A percentile compares a stretch with the other conserved stretches of the same genome.
phyloP scores from a whole-genome alignment of 2,113 vertebrate species.

The Synodontis membranacea region DNA sequence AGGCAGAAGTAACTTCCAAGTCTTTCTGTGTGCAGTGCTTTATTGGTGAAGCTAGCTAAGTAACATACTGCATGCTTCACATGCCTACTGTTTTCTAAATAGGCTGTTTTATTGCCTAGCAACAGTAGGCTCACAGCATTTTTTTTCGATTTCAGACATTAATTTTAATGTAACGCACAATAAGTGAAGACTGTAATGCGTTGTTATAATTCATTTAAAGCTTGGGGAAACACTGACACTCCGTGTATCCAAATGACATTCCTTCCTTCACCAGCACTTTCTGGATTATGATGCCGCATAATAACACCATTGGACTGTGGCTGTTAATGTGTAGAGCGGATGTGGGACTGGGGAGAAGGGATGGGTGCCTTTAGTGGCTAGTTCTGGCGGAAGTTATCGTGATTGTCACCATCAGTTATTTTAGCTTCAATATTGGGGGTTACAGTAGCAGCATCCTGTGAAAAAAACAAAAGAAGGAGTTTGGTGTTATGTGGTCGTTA shows the following conservation, averaged over 20 bases:
- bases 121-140: not conserved
- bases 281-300: not conserved
- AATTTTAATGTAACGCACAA: not conserved
- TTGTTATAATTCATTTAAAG: conserved; percentile 12
- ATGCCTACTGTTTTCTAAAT: not conserved
- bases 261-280: not conserved
- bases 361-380: not conserved
- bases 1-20: not conserved
- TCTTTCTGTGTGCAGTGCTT: not conserved
- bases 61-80: not conserved
- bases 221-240: not conserved
- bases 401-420: not conserved
- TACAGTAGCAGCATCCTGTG: not conserved
- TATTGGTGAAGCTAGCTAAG: conserved; percentile 7
- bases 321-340: not conserved
- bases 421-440: not conserved
- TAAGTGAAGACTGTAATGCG: conserved; percentile 1
- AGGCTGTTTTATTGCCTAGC: not conserved
- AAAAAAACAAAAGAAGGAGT: not conserved
- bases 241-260: not conserved
- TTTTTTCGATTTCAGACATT: not conserved
- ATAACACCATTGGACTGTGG: not conserved
- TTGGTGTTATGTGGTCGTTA: not conserved
- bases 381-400: not conserved
- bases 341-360: not conserved